A percentile compares a stretch with the other conserved stretches of the same genome.
phyloP scores from a whole-genome alignment of 2,888 invertebrate species.

The Agriopis aurantiaria region DNA sequence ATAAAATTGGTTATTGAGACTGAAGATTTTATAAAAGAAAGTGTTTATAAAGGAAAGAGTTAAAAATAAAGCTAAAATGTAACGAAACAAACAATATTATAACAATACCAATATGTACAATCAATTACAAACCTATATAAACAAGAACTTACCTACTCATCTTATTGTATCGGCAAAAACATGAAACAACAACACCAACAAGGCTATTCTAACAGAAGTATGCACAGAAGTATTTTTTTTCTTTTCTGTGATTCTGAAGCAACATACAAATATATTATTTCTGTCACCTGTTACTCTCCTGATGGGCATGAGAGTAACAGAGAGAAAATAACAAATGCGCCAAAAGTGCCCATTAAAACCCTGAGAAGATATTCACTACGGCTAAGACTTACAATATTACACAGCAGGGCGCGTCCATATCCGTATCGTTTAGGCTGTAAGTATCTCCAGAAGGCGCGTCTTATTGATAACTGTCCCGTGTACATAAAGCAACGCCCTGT shows the following conservation, averaged over 20 bases:
- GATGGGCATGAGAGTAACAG: not conserved
- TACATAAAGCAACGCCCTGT: not conserved
- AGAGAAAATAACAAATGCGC: not conserved
- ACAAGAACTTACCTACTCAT: not conserved
- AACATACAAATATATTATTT: not conserved
- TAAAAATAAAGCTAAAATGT: not conserved
- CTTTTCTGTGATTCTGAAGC: too few species aligned
- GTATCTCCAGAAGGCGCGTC: constrained; percentile 2
- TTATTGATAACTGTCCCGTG: not conserved
- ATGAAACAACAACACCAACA: not conserved
- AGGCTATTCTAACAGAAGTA: too few species aligned
- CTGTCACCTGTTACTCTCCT: not conserved
- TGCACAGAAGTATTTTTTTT: too few species aligned
- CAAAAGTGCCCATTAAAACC: not conserved
- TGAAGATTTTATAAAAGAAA: not conserved
- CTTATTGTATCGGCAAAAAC: not conserved
- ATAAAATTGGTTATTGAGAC: not conserved
- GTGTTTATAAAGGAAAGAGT: not conserved
- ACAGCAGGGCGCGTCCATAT: not conserved
- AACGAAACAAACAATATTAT: not conserved
- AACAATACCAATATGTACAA: constrained; percentile 11
- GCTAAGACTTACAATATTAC: not conserved
- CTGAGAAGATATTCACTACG: too few species aligned
- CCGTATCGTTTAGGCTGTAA: not conserved
- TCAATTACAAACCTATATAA: constrained; percentile 9